A percentile compares a stretch with the other conserved stretches of the same genome.
These are phyloP conservation scores for Rhagonycha fulva DNA, from an alignment of 2,888 invertebrate species.

Conservation along the genomic window DNA sequence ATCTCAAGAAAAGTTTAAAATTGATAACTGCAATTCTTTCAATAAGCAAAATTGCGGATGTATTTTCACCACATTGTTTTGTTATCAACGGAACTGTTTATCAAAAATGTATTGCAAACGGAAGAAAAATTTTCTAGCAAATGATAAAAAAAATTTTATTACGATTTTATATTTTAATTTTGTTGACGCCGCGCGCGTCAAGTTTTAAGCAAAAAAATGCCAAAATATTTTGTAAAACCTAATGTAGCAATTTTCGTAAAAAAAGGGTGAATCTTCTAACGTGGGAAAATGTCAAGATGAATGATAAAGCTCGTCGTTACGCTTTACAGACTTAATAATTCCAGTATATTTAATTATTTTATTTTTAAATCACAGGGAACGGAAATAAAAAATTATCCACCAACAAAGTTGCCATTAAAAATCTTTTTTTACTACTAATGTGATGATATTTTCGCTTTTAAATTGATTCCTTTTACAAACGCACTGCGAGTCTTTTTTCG, in stretches of 20 bases:
- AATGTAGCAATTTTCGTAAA: neutral
- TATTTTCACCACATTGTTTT: constrained; percentile 17
- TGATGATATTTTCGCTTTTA: neutral
- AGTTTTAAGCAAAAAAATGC: neutral
- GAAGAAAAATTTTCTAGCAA: neutral
- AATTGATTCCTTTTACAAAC: neutral
- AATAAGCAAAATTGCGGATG: constrained; percentile 7
- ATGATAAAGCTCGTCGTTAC: constrained; percentile 4
- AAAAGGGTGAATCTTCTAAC: neutral
- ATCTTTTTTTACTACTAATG: neutral
- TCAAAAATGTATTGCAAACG: constrained; percentile 3
- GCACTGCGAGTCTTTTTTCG: neutral
- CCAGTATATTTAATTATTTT: neutral
- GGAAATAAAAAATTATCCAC: neutral
- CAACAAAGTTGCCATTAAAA: neutral
- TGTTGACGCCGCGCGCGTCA: neutral
- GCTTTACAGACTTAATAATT: constrained; percentile 11
- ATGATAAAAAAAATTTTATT: neutral
- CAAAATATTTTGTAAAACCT: neutral
- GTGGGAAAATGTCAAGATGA: neutral
- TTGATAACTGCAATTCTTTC: neutral
- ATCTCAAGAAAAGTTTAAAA: neutral
- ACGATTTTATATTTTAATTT: neutral
- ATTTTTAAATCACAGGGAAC: neutral
- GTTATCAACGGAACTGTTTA: constrained; percentile 24